These are phyloP conservation scores for Lucilia sericata DNA, from an alignment of 1,140 invertebrate genomes.

Conservation along the genomic window DNA sequence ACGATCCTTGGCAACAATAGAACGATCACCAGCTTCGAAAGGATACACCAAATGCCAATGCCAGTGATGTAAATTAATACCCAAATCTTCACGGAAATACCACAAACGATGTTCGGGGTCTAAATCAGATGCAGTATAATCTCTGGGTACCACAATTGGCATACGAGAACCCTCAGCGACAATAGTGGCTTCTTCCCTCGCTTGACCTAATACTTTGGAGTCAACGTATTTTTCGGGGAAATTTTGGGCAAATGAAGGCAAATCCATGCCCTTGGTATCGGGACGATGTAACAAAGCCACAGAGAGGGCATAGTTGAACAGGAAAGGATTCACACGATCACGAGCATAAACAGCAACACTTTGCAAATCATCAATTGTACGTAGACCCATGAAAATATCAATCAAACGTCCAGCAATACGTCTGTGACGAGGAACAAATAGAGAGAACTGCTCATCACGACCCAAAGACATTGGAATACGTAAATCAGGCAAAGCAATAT, in stretches of 20 bases:
- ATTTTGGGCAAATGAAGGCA: constrained; percentile 78
- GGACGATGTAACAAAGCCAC: constrained; percentile 81
- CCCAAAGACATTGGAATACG: constrained; percentile 75
- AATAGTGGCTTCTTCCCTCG: constrained; percentile 77
- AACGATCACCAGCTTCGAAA: constrained; percentile 71
- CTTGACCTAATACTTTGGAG: constrained; percentile 75
- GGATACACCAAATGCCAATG: constrained; percentile 88
- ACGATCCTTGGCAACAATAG: constrained; percentile 77
- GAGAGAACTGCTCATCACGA: constrained; percentile 78
- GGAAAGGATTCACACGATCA: constrained; percentile 79
- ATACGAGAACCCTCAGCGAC: constrained; percentile 74
- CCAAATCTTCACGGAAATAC: constrained; percentile 81
- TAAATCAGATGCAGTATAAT: constrained; percentile 80
- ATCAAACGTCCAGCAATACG: constrained; percentile 77
- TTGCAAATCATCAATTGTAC: constrained; percentile 78
- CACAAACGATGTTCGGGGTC: constrained; percentile 78
- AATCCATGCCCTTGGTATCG: constrained; percentile 78
- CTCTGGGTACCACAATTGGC: constrained; percentile 77
- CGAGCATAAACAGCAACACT: constrained; percentile 79
- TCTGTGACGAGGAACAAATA: constrained; percentile 81
- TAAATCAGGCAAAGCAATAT: constrained; percentile 78
- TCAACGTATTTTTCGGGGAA: constrained; percentile 86
- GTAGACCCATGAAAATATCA: constrained; percentile 79
- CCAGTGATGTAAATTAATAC: constrained; percentile 85
- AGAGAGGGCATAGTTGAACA: constrained; percentile 83